Percentiles rank a stretch among this genome's conserved stretches.
These are phyloP conservation scores for Cheilosia vernalis DNA, from an alignment of 2,888 invertebrate genomes.

Conservation along the genomic window DNA sequence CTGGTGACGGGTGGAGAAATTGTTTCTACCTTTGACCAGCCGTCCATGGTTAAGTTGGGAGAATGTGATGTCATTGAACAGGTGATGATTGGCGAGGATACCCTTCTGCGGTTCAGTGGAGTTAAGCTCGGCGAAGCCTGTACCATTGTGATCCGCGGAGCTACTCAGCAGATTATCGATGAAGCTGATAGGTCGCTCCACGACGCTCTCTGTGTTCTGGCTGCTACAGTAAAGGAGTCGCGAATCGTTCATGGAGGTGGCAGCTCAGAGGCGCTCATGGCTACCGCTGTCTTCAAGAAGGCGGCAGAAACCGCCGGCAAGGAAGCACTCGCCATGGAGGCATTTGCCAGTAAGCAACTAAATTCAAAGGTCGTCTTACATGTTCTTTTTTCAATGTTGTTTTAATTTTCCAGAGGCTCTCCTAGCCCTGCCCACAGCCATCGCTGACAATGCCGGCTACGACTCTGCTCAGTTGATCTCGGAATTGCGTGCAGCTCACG, in stretches of 20 bases:
- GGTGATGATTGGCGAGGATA: slow-evolving; percentile 97
- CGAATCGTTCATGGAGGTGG: slow-evolving; percentile 96
- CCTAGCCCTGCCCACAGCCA: slow-evolving; percentile 94
- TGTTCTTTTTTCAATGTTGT: not conserved
- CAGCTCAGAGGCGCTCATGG: slow-evolving; percentile 98
- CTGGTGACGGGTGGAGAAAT: slow-evolving; percentile 99
- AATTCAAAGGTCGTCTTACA: not conserved
- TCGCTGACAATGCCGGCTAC: slow-evolving; percentile 99
- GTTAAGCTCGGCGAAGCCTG: slow-evolving; percentile 98
- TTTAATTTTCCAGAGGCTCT: slow-evolving; percentile 86
- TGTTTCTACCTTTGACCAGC: slow-evolving; percentile 98
- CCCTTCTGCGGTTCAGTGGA: slow-evolving; percentile 96
- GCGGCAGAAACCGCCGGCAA: slow-evolving; percentile 97
- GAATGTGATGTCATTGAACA: slow-evolving; percentile 98
- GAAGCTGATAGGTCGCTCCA: slow-evolving; percentile 99
- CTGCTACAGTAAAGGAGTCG: slow-evolving; percentile 97
- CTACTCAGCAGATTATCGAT: slow-evolving; percentile 98
- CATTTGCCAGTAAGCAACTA: slow-evolving; percentile 88
- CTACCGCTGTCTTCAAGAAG: slow-evolving; percentile 92
- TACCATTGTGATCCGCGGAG: slow-evolving; percentile 97
- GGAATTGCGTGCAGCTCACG: slow-evolving; percentile 95
- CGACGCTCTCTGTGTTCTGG: slow-evolving; percentile 98
- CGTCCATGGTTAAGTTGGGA: slow-evolving; percentile 95
- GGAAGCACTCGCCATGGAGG: slow-evolving; percentile 98
- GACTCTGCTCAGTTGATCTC: slow-evolving; percentile 98